Conservation (phyloP, 1,140 invertebrate species). For the Ceratosolen solmsi region DNA sequence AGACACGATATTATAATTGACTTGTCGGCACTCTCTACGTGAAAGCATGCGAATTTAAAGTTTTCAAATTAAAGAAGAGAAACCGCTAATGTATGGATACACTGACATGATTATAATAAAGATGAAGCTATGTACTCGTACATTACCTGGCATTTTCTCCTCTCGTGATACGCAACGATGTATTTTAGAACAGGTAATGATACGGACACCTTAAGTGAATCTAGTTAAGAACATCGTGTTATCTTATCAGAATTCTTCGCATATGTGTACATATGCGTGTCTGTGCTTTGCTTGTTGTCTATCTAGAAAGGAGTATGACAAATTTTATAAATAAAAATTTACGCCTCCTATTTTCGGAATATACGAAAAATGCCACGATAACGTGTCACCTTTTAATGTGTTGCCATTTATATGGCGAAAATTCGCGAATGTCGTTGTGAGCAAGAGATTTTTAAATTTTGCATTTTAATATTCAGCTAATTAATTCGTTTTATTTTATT, state of each 20-base stretch:
- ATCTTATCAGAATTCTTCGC: slow-evolving; percentile 41
- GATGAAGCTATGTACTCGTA: no score
- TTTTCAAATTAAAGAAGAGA: no score
- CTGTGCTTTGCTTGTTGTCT: background rate
- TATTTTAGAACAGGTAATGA: slow-evolving; percentile 18
- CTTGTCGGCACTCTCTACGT: no score
- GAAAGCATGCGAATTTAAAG: no score
- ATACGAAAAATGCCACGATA: no score
- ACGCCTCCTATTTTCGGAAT: slow-evolving; percentile 21
- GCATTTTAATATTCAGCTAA: no score
- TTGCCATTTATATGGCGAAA: background rate
- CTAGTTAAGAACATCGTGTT: slow-evolving; percentile 40
- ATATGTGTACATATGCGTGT: background rate
- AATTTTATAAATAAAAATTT: slow-evolving; percentile 25
- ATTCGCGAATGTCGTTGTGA: background rate
- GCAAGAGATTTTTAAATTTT: background rate
- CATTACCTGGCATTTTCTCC: slow-evolving; percentile 45
- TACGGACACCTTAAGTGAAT: slow-evolving; percentile 23
- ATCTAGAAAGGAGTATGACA: slow-evolving; percentile 1
- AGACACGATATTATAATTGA: no score
- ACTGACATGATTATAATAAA: no score
- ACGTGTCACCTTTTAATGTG: background rate
- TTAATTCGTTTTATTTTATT: no score
- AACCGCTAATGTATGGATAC: no score
- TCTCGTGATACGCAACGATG: background rate